Conservation (phyloP, 2,797 vertebrate species). For the Odontamblyopus rebecca region DNA sequence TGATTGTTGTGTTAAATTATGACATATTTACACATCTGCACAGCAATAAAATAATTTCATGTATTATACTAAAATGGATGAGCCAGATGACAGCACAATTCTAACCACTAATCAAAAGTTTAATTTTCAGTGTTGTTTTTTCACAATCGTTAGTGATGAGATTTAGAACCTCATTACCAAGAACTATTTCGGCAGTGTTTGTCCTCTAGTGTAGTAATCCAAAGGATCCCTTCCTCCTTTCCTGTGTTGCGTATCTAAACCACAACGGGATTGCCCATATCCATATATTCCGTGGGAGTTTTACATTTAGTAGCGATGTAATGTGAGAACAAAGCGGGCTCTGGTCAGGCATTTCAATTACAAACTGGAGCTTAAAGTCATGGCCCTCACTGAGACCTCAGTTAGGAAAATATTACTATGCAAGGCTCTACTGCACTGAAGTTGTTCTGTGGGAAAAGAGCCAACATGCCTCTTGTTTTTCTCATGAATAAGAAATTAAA, state of each 20-base stretch:
- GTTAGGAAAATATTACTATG: constrained; percentile 32
- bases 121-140: background rate
- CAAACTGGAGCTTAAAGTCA: background rate
- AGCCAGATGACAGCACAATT: background rate
- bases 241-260: background rate
- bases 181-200: background rate
- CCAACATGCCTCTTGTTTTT: constrained; percentile 60
- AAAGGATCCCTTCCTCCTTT: background rate
- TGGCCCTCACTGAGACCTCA: constrained; percentile 13
- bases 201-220: background rate
- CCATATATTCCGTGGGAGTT: background rate
- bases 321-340: background rate
- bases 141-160: background rate
- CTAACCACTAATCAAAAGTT: background rate
- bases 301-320: background rate
- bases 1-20: background rate
- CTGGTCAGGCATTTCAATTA: constrained; percentile 3
- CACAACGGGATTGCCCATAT: background rate
- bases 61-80: background rate
- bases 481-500: constrained; percentile 69
- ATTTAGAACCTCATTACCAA: background rate
- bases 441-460: constrained; percentile 34
- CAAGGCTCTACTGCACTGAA: constrained; percentile 26
- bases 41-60: background rate
- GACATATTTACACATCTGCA: background rate